Base-by-base conservation (phyloP, 64 coral and sea anemone species). In the Stichodactyla mertensii region DNA sequence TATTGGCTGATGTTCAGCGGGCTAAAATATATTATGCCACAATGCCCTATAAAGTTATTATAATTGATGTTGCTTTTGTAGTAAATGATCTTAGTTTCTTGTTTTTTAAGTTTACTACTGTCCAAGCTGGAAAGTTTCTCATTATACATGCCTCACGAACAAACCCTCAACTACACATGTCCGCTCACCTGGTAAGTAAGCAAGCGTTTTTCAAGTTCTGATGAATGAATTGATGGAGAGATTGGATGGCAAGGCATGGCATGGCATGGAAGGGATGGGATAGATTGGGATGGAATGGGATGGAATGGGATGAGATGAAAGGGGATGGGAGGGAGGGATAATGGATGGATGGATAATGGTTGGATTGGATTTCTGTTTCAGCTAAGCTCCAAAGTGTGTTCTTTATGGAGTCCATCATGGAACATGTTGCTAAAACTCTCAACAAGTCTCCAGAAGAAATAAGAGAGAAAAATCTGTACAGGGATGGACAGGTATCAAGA, bases 371-470 rank as follows among this genome's bases (percentile, higher is more conserved):
- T 20, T 2, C 15, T 61, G 52, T 87, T 10, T 57, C 54, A 86
- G 95, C 89, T 61, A 24, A 54, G 1, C 36, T 91, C 7, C 92
- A 93, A 19, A 54, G 88, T 52, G 86, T 91, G 4, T 98, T 98
- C 20, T 67, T 98, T 9, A 93, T 88, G 54, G 95, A 98, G 51
- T 86, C 95, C 10, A 93, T 93, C 26, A 98, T 98, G 92, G 92
- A 98, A 80, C 95, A 98, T 67, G 92, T 98, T 52, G 95, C 95
- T 20, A 93, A 93, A 89, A 83, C 57, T 52, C 36, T 98, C 52
- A 98, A 98, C 69, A 91, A 87, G 77, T 89, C 92, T 64, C 92
- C 92, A 18, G 95, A 98, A 28, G 92, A 91, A 80, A 78, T 98
- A 5, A 67, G 87, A 80, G 87, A 91, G 19, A 84, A 90, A 4